phyloP scores from a whole-genome alignment of 2,797 vertebrate species.

The Alauda arvensis region DNA sequence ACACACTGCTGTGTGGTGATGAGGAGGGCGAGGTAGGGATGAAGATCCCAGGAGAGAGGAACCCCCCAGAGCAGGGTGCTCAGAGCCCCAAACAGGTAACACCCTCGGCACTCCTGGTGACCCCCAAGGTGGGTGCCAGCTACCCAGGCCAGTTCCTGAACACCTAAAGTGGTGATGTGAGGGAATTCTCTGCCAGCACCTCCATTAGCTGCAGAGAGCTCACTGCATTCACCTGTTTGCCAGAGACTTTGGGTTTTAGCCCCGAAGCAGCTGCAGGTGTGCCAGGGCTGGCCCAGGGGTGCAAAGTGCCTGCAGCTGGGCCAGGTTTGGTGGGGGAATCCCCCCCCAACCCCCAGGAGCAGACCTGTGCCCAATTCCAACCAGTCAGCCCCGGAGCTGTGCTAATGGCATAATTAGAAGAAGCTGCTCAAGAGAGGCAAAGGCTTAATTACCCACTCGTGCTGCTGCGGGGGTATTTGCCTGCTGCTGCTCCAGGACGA shows the following conservation, averaged over 20 bases:
- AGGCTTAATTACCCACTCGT: background rate
- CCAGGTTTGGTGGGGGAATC: background rate
- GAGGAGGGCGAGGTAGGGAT: background rate
- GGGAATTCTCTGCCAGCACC: background rate
- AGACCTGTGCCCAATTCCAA: background rate
- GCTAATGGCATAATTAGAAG: conserved; percentile 20
- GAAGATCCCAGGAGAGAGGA: background rate
- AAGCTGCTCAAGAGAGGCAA: background rate
- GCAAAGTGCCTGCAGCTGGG: background rate
- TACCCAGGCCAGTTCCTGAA: rapidly evolving
- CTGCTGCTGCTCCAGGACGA: rapidly evolving
- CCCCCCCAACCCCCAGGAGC: background rate
- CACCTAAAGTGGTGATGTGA: background rate
- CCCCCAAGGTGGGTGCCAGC: background rate
- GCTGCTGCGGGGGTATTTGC: background rate
- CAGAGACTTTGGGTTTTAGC: background rate
- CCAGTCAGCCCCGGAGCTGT: background rate
- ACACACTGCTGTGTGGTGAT: rapidly evolving
- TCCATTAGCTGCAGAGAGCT: background rate
- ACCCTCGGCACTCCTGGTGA: rapidly evolving
- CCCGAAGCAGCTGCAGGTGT: background rate
- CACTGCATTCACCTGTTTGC: background rate
- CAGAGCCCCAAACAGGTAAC: rapidly evolving
- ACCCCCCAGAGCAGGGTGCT: background rate
- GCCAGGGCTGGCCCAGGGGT: background rate